Evolutionary conservation across 2,888 invertebrate genomes (phyloP), one percentile per base, ranked within the genome.

Genomic region (Xanthia togata): DNA sequence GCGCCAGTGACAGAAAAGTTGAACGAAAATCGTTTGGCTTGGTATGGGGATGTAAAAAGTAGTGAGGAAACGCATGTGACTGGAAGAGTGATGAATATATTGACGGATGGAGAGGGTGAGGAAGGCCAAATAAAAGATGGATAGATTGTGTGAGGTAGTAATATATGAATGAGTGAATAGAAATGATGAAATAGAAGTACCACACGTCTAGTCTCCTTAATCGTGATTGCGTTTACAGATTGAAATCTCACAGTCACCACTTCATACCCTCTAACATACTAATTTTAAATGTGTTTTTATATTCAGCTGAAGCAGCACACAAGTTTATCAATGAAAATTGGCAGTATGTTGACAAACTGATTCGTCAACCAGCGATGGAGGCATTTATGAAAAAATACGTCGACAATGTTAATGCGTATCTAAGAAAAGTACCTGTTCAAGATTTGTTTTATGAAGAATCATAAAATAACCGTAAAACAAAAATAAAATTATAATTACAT

Each of bases 311-410:
- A 11, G 69, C 65, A n/a, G 35, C 4, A 9, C 69, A 59, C n/a
- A 79, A 70, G 44, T 73, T 70, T 31, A 57, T 44, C 0, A 82
- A 82, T 47, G 65, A 82, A 20, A 86, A 86, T 3, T 87, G 85
- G 87, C 77, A 74, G 9, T 41, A 23, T 35, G 59, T 74, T 14
- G 84, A 76, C 26, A 59, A 75, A 35, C 31, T 78, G 38, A 3
- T 38, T 44, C 57, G 70, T 20, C 44, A 76, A 20, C 79, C 59
- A 23, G 35, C 9, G 0, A 50, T 76, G 59, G 62, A 72, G 0
- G 50, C 11, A 8, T 70, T 83, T 11, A 73, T 59, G 53, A 53
- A 73, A 47, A 73, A 26, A 75, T 72, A 31, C 47, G 55, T 76
- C 3, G 14, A 65, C 1, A 76, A 82, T 20, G n/a, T 67, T 0